These are phyloP conservation scores for Corythaixoides concolor DNA, from an alignment of 2,113 vertebrate genomes.

Conservation along the genomic window DNA sequence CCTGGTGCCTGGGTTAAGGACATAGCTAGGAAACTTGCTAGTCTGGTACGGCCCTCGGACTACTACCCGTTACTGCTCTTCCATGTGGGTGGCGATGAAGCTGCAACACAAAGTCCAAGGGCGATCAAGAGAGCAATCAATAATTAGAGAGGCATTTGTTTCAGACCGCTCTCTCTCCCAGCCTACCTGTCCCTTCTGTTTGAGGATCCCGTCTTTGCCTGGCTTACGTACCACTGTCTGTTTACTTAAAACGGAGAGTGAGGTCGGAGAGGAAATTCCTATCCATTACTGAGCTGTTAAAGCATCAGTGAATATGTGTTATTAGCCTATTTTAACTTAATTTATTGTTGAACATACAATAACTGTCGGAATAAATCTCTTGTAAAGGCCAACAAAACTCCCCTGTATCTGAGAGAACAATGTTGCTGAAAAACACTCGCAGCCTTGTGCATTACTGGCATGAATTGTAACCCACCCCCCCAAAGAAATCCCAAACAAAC, in stretches of 20 bases:
- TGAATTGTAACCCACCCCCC: neutral
- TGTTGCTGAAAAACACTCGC: neutral
- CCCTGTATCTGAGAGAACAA: constrained; percentile 10
- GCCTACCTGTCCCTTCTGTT: neutral
- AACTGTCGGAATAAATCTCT: constrained; percentile 37
- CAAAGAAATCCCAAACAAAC: neutral
- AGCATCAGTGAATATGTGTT: constrained; percentile 34
- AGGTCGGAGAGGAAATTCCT: neutral
- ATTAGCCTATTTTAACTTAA: constrained; percentile 59
- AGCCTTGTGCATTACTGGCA: neutral
- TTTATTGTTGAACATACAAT: constrained; percentile 51
- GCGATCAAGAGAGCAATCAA: neutral
- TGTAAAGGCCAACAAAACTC: constrained; percentile 42
- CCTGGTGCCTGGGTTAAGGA: no score
- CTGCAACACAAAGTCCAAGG: no score
- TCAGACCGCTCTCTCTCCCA: neutral
- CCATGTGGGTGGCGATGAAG: no score
- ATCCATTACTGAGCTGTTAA: constrained; percentile 42
- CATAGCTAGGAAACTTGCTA: no score
- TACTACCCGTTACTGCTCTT: no score
- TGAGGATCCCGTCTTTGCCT: neutral
- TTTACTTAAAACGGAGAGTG: neutral
- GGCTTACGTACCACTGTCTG: neutral
- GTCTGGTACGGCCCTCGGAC: no score
- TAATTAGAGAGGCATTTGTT: constrained; percentile 8